Conservation (phyloP, 2,113 vertebrate species). For the Seriola dumerili region DNA sequence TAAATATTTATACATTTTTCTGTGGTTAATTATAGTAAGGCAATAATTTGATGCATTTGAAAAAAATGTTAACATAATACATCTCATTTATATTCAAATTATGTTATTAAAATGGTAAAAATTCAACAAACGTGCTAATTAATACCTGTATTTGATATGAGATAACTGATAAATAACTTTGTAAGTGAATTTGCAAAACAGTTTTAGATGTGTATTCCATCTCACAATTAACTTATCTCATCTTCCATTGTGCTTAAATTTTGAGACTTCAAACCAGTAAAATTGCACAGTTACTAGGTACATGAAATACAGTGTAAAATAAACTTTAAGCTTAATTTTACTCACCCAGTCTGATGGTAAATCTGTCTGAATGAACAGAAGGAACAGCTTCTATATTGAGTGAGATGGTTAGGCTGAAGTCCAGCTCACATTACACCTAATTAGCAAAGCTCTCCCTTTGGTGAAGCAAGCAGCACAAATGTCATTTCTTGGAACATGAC, state of each 20-base stretch:
- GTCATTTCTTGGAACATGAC: neutral
- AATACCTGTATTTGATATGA: too few relatives aligned
- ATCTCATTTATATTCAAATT: neutral
- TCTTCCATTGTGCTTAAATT: too few relatives aligned
- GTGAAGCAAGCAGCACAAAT: neutral
- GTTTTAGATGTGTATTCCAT: too few relatives aligned
- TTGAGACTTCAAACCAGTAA: too few relatives aligned
- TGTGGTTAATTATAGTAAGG: neutral
- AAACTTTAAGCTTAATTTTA: neutral
- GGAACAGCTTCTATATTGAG: neutral
- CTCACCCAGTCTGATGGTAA: neutral
- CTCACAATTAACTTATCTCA: too few relatives aligned
- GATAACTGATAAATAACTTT: too few relatives aligned
- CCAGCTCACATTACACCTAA: neutral
- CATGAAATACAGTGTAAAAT: neutral
- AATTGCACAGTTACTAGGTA: too few relatives aligned
- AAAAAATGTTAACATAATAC: neutral
- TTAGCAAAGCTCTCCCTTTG: conserved; percentile 1
- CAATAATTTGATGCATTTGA: neutral
- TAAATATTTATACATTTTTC: neutral
- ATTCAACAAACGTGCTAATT: too few relatives aligned
- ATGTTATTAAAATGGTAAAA: neutral
- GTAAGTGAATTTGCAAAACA: too few relatives aligned
- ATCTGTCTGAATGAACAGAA: neutral
- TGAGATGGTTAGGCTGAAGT: neutral